Percentiles rank a stretch among this genome's conserved stretches.
Conservation (phyloP, 2,888 invertebrate species). For the Lithosia quadra region DNA sequence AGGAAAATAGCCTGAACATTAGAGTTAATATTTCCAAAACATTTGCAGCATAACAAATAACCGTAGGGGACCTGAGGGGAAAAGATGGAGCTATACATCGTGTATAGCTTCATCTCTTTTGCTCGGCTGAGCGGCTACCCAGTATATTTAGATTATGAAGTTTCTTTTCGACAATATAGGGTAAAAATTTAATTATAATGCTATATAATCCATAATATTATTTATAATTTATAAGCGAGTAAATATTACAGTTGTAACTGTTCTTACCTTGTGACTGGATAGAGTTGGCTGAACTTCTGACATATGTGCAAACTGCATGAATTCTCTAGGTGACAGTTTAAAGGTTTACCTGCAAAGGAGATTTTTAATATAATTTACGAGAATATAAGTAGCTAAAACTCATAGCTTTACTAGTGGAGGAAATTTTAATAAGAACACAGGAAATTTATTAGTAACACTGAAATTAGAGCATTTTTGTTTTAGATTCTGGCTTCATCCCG, state of each 20-base stretch:
- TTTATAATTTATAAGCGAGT: too few relatives aligned
- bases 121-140: too few relatives aligned
- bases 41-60: too few relatives aligned
- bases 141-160: not conserved
- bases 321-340: conserved; percentile 88
- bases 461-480: too few relatives aligned
- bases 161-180: not conserved
- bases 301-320: conserved; percentile 95
- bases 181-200: not conserved
- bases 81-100: too few relatives aligned
- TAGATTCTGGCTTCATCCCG: too few relatives aligned
- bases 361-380: not conserved
- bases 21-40: too few relatives aligned
- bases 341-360: conserved; percentile 86
- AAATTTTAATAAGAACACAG: not conserved
- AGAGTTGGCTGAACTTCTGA: conserved; percentile 94
- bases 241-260: conserved; percentile 8
- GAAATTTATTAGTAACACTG: too few relatives aligned
- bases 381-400: not conserved
- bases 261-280: conserved; percentile 90
- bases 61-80: too few relatives aligned
- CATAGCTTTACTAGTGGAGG: not conserved
- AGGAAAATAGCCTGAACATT: too few relatives aligned
- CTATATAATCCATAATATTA: not conserved
- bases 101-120: too few relatives aligned